Evolutionary conservation across 1,140 invertebrate genomes (phyloP), one percentile per base, ranked within the genome.

Genomic region (Nylanderia fulva): DNA sequence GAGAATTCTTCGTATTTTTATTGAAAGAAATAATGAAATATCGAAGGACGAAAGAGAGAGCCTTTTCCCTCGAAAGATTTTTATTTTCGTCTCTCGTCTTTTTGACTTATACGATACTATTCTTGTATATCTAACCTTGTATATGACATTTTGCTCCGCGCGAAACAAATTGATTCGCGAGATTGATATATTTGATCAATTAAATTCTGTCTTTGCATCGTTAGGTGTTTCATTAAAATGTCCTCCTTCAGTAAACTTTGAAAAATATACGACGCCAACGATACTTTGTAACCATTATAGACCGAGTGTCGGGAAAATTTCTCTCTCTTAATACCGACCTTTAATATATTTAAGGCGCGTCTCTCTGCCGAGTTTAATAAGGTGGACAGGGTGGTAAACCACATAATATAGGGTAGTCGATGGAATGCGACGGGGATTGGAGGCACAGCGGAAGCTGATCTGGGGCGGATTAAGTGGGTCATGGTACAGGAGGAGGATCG

Each of bases 401-500:
- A 56, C 61, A 84, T 76, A 77, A 84, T 76, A 84, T 75, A 63
- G 72, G 24, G 15, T 29, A 68, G 77, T 83, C 71, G 64, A 54
- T 80, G 69, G 83, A 87, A 82, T 79, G 85, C 80, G 63, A 61
- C 77, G 77, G 86, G 85, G 80, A 69, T 77, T 66, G 9, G 64
- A 85, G 77, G 79, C 33, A 79, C 21, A 56, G 72, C 71, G 79
- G 79, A 36, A 66, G 75, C 89, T 90, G 88, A 90, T 91, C 88
- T 89, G 76, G 87, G 77, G 66, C 69, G 83, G 87, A 90, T 91
- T 90, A 91, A 91, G 69, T 91, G 86, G 88, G 89, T 90, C 90
- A 87, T 63, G 82, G 69, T 76, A 84, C 45, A 61, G 60, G 48
- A 71, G 69, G 18, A 75, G 56, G 61, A 83, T 58, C 74, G 58